Percentiles rank a stretch among this genome's conserved stretches.
These are phyloP conservation scores for Pelecanus crispus DNA, from an alignment of 2,113 vertebrate species.

Conservation along the genomic window DNA sequence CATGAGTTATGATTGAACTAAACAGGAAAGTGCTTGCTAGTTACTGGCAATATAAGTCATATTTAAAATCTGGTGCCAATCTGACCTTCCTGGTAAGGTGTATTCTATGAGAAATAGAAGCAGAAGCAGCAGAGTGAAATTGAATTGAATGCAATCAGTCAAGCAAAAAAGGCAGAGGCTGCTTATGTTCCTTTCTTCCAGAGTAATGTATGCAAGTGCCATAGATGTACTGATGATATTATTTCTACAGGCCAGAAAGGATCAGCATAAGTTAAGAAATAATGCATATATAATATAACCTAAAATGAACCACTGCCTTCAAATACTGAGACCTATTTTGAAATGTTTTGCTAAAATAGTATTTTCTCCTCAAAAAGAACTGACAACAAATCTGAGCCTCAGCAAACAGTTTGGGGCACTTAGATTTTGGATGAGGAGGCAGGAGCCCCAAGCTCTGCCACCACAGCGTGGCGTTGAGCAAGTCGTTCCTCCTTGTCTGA, in stretches of 20 bases:
- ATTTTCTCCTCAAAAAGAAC: background rate
- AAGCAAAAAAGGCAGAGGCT: background rate
- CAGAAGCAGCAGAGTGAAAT: background rate
- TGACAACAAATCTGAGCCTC: background rate
- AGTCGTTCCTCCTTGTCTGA: background rate
- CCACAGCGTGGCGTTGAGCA: fast-evolving
- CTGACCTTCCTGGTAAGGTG: background rate
- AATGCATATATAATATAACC: background rate
- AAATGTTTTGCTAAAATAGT: background rate
- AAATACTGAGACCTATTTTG: background rate
- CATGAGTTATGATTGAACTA: background rate
- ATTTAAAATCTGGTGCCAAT: background rate
- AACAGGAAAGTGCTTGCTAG: background rate
- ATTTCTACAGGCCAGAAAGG: background rate
- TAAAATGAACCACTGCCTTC: background rate
- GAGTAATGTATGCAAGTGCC: background rate
- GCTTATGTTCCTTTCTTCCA: background rate
- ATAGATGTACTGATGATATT: background rate
- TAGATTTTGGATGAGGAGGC: background rate
- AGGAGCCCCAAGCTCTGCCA: background rate
- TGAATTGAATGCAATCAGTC: background rate
- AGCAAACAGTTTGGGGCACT: background rate
- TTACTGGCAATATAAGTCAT: background rate
- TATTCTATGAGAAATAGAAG: background rate
- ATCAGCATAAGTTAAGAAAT: background rate